These are phyloP conservation scores for Sorex maritimensis DNA, from an alignment of 2,797 vertebrate genomes.

Conservation along the genomic window DNA sequence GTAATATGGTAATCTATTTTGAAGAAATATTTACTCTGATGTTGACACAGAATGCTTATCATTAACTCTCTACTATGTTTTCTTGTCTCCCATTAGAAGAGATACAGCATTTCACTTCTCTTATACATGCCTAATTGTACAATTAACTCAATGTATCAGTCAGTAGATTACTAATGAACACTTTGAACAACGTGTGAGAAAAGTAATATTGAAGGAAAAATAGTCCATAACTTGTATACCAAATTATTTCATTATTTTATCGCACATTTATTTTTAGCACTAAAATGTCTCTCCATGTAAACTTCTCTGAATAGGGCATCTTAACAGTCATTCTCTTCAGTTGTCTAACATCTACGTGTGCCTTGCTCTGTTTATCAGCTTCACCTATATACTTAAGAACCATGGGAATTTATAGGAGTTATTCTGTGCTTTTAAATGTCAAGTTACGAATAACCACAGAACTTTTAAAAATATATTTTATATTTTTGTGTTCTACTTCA, in stretches of 20 bases:
- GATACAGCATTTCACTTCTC: conserved; percentile 30
- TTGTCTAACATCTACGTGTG: background rate
- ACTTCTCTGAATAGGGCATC: background rate
- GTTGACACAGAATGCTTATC: conserved; percentile 79
- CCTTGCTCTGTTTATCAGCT: background rate
- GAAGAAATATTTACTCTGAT: conserved; percentile 86
- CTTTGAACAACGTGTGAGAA: background rate
- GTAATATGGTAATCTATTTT: conserved; percentile 85
- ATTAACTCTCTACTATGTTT: conserved; percentile 56
- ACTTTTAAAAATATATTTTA: background rate
- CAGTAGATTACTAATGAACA: conserved; percentile 75
- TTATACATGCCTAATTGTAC: conserved; percentile 5
- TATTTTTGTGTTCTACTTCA: background rate
- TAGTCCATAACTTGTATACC: background rate
- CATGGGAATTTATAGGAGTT: background rate
- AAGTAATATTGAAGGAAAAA: background rate
- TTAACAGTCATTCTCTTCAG: background rate
- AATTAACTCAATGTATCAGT: background rate
- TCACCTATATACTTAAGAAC: background rate
- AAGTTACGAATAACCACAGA: background rate
- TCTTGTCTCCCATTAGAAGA: conserved; percentile 13
- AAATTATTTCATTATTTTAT: background rate
- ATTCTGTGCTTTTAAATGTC: background rate
- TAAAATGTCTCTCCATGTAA: background rate
- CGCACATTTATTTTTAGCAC: background rate